Evolutionary conservation across 2,113 vertebrate species (phyloP).

Genomic region (Crocuta crocuta): DNA sequence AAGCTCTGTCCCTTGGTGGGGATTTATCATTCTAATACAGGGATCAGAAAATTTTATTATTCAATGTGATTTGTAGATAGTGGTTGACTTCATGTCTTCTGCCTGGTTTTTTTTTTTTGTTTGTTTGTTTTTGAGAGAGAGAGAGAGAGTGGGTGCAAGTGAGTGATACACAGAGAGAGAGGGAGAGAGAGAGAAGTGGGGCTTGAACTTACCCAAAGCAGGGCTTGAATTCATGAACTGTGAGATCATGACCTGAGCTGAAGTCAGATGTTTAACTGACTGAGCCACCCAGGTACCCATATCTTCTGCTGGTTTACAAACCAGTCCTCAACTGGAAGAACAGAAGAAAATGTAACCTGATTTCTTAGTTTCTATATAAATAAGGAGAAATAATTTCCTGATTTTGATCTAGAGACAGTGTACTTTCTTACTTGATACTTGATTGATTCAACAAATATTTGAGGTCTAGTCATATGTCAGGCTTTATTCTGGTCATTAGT

Average conservation of each 20-base stretch:
- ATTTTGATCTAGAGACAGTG: not conserved
- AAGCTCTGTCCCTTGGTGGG: not conserved
- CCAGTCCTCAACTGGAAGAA: not conserved
- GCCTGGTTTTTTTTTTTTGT: too few relatives aligned
- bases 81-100: not conserved
- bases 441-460: not conserved
- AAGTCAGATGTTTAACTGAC: too few relatives aligned
- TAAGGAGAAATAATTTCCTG: conserved; percentile 17
- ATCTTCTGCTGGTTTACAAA: not conserved
- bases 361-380: not conserved
- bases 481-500: not conserved
- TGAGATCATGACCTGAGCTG: too few relatives aligned
- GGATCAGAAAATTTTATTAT: not conserved
- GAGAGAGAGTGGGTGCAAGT: too few relatives aligned
- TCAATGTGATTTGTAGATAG: not conserved
- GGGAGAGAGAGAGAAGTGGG: too few relatives aligned
- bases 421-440: not conserved
- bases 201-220: too few relatives aligned
- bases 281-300: too few relatives aligned
- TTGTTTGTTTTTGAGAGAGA: too few relatives aligned
- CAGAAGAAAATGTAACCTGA: not conserved
- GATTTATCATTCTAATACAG: not conserved
- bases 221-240: too few relatives aligned
- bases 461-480: not conserved
- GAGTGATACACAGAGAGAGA: too few relatives aligned